A percentile compares a stretch with the other conserved stretches of the same genome.
Conservation (phyloP, 2,113 vertebrate genomes). For the Anarrhichthys ocellatus region DNA sequence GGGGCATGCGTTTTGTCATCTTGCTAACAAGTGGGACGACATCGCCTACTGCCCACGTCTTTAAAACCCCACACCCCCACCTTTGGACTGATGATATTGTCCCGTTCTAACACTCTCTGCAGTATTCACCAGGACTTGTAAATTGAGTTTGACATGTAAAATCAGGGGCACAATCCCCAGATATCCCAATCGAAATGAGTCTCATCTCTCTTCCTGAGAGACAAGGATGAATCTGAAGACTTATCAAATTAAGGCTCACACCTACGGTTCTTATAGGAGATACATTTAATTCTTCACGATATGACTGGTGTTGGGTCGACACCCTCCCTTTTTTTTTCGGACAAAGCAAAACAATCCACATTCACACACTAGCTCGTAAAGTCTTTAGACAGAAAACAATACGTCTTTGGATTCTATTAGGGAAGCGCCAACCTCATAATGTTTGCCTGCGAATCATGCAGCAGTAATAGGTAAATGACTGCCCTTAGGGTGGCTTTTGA, state of each 20-base stretch:
- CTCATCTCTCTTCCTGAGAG: not conserved
- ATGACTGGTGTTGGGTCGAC: not conserved
- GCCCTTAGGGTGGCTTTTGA: constrained; percentile 42
- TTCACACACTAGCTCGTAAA: not conserved
- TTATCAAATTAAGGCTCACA: constrained; percentile 13
- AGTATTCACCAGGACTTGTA: not conserved
- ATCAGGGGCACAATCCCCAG: constrained; percentile 2
- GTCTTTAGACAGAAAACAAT: constrained; percentile 6
- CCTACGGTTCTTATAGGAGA: not conserved
- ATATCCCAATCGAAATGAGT: constrained; percentile 14
- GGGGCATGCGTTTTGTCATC: not conserved
- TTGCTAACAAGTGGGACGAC: not conserved
- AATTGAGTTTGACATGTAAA: constrained; percentile 7
- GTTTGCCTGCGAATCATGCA: constrained; percentile 31
- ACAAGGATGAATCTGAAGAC: not conserved
- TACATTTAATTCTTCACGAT: not conserved
- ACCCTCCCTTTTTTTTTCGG: not conserved
- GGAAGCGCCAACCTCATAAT: constrained; percentile 39
- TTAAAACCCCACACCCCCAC: not conserved
- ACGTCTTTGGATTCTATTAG: constrained; percentile 46
- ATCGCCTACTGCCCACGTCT: not conserved
- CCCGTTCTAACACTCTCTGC: not conserved
- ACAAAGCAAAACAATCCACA: not conserved
- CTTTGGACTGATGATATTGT: not conserved
- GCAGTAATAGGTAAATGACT: constrained; percentile 56